phyloP scores from a whole-genome alignment of 1,140 invertebrate species.

The Copidosoma floridanum region DNA sequence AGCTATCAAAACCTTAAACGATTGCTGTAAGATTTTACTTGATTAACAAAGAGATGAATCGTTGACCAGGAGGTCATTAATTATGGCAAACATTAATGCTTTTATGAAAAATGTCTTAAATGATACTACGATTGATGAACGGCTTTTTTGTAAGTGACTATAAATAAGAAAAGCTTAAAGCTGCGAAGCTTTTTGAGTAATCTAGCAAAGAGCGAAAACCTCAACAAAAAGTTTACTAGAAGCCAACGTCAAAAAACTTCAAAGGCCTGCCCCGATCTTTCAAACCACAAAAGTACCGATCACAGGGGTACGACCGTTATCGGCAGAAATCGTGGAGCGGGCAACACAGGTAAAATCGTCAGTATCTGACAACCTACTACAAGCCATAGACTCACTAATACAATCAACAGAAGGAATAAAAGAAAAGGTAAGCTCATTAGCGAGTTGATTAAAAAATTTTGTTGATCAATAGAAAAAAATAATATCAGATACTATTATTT shows the following conservation, averaged over 20 bases:
- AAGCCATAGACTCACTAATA: background rate
- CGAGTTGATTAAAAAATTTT: slow-evolving; percentile 19
- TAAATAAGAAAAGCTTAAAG: background rate
- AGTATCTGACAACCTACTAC: background rate
- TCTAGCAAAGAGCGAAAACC: slow-evolving; percentile 11
- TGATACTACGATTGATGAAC: background rate
- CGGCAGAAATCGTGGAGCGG: background rate
- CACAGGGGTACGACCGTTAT: too few relatives aligned
- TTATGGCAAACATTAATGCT: slow-evolving; percentile 6
- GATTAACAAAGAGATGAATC: slow-evolving; percentile 20
- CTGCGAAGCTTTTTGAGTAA: slow-evolving; percentile 1
- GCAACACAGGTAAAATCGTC: background rate
- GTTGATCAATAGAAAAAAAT: slow-evolving; percentile 22
- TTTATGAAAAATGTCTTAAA: slow-evolving; percentile 1
- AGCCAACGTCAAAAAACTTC: slow-evolving; percentile 7
- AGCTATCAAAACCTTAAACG: too few relatives aligned
- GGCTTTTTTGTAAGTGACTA: background rate
- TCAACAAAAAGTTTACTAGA: background rate
- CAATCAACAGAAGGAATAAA: background rate
- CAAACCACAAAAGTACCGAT: background rate
- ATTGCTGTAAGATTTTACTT: background rate
- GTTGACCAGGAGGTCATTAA: slow-evolving; percentile 14
- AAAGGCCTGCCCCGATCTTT: background rate
- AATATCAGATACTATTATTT: too few relatives aligned
- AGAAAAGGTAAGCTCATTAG: slow-evolving; percentile 10